These are phyloP conservation scores for Pyrgilauda ruficollis DNA, from an alignment of 2,113 vertebrate species.

Conservation along the genomic window DNA sequence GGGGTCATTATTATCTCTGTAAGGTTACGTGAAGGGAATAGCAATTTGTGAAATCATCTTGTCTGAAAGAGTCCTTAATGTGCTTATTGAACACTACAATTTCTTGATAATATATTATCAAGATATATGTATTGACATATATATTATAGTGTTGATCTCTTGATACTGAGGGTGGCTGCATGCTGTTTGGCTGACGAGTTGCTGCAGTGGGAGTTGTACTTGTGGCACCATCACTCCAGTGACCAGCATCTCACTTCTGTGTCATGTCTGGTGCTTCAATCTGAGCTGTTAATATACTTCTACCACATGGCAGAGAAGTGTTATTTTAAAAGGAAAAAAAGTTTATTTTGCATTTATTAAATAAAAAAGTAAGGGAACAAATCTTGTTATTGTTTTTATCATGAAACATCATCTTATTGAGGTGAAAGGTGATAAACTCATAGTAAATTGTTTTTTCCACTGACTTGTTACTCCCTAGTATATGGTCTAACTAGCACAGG, in stretches of 20 bases:
- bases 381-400: background rate
- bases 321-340: background rate
- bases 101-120: background rate
- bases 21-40: constrained; percentile 9
- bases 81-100: background rate
- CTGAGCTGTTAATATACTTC: constrained; percentile 41
- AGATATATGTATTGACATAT: background rate
- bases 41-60: background rate
- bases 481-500: background rate
- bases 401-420: background rate
- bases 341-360: background rate
- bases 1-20: background rate
- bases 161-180: background rate
- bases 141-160: background rate
- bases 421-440: background rate
- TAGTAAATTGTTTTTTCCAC: background rate
- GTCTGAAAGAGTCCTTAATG: background rate
- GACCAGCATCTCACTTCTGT: background rate
- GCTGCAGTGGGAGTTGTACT: background rate
- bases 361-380: background rate
- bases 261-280: background rate
- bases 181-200: background rate
- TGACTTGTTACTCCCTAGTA: background rate
- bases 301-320: background rate
- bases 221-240: background rate